Evolutionary conservation across 2,888 invertebrate species (phyloP).

Genomic region (Xestia ashworthii): DNA sequence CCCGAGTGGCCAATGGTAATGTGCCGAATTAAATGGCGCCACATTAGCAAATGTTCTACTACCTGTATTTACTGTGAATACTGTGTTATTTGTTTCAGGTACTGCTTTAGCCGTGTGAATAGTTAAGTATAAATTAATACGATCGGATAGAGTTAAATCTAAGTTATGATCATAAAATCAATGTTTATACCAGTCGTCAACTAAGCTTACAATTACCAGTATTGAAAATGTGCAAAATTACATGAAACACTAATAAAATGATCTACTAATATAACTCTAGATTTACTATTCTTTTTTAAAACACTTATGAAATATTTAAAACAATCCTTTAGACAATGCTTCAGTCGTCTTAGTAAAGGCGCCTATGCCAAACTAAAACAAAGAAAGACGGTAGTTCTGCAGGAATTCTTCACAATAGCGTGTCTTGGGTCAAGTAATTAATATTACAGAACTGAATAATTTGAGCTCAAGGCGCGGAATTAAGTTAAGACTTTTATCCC

Average conservation of each 20-base stretch:
- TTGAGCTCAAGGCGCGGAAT: constrained; percentile 50
- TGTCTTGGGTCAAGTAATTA: constrained; percentile 62
- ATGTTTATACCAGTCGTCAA: too few species aligned
- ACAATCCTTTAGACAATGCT: constrained; percentile 10
- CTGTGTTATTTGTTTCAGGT: neutral
- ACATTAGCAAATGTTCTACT: constrained; percentile 52
- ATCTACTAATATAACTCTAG: too few species aligned
- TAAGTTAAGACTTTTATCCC: constrained; percentile 57
- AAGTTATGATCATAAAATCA: neutral
- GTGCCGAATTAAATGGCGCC: constrained; percentile 70
- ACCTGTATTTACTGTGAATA: constrained; percentile 26
- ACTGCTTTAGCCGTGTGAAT: neutral
- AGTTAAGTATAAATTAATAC: neutral
- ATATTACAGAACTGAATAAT: constrained; percentile 65
- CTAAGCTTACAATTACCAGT: neutral
- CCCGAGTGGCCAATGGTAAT: constrained; percentile 73
- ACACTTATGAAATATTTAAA: neutral
- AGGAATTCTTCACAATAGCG: constrained; percentile 57
- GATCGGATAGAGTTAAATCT: neutral
- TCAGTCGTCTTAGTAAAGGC: constrained; percentile 10
- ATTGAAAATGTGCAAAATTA: neutral
- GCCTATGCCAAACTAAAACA: constrained; percentile 34
- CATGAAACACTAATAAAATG: neutral
- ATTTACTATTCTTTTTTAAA: neutral
- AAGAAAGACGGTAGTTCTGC: constrained; percentile 39